Percentiles rank a stretch among this genome's conserved stretches.
These are phyloP conservation scores for Gorsachius goisagi DNA, from an alignment of 2,113 vertebrate species.

Conservation along the genomic window DNA sequence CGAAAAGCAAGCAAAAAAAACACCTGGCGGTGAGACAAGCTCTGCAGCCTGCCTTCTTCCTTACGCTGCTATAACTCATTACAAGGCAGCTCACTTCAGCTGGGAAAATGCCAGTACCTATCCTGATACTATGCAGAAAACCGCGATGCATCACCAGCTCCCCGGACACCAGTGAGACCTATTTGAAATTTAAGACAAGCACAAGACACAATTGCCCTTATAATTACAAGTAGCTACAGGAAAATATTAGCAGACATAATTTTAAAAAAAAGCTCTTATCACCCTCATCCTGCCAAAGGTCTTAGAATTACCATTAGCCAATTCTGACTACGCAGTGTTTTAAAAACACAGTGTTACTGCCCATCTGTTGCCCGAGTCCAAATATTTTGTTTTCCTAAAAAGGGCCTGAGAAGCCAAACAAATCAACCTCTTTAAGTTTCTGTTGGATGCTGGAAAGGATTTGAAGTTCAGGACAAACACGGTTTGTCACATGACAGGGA, in stretches of 20 bases:
- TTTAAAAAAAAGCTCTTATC: not conserved
- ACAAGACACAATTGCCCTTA: fast-evolving
- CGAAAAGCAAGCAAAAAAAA: not conserved
- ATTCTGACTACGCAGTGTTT: not conserved
- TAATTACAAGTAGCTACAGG: not conserved
- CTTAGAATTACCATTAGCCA: not conserved
- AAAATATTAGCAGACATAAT: not conserved
- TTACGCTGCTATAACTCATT: not conserved
- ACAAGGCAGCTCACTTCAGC: not conserved
- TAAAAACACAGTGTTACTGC: not conserved
- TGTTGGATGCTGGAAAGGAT: not conserved
- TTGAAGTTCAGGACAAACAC: not conserved
- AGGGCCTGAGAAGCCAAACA: constrained; percentile 1
- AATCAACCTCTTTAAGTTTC: constrained; percentile 9
- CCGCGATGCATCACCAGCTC: not conserved
- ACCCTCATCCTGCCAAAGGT: not conserved
- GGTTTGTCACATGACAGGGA: not conserved
- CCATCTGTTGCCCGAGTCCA: not conserved
- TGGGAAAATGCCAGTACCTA: not conserved
- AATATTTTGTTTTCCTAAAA: constrained; percentile 36
- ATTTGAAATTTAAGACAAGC: not conserved
- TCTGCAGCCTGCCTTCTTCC: not conserved
- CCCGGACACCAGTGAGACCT: not conserved
- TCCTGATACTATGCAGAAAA: not conserved
- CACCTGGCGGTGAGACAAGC: not conserved